A percentile compares a stretch with the other conserved stretches of the same genome.
phyloP scores from a whole-genome alignment of 2,113 vertebrate species.

The Zapus hudsonius region DNA sequence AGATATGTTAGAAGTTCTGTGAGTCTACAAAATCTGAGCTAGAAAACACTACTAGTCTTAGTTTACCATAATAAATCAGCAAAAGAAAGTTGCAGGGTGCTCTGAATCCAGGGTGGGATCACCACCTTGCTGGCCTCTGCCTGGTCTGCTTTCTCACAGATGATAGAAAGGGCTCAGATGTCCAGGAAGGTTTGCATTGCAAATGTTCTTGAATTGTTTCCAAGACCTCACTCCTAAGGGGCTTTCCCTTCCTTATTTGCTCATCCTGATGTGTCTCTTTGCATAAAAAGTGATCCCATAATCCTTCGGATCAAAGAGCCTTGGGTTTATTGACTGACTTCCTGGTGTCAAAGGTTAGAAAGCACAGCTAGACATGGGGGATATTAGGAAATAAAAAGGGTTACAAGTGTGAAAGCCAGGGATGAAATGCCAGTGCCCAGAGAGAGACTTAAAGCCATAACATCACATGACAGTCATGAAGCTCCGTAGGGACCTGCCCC shows the following conservation, averaged over 20 bases:
- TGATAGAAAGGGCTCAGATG: background rate
- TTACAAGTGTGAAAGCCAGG: conserved; percentile 70
- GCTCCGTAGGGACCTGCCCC: too few relatives aligned
- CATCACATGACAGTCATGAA: too few relatives aligned
- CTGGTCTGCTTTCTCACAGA: background rate
- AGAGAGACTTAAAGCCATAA: conserved; percentile 31
- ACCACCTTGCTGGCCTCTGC: too few relatives aligned
- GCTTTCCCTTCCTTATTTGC: conserved; percentile 70
- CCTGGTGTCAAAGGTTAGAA: conserved; percentile 74
- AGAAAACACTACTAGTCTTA: accelerated
- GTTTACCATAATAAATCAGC: background rate
- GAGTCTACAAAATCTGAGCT: background rate
- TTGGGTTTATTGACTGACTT: conserved; percentile 74
- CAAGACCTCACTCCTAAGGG: conserved; percentile 28
- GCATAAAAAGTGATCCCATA: conserved; percentile 74
- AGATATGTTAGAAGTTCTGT: too few relatives aligned
- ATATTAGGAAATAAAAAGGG: conserved; percentile 75
- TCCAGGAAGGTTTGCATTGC: conserved; percentile 26
- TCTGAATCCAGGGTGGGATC: background rate
- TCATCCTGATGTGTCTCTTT: conserved; percentile 74
- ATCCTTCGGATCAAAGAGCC: conserved; percentile 70
- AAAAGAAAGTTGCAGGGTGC: accelerated
- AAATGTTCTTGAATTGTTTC: conserved; percentile 62
- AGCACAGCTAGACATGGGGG: conserved; percentile 63
- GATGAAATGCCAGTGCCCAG: conserved; percentile 58